Percentiles rank a stretch among this genome's conserved stretches.
These are phyloP conservation scores for Erpetoichthys calabaricus DNA, from an alignment of 2,797 vertebrate species.

Conservation along the genomic window DNA sequence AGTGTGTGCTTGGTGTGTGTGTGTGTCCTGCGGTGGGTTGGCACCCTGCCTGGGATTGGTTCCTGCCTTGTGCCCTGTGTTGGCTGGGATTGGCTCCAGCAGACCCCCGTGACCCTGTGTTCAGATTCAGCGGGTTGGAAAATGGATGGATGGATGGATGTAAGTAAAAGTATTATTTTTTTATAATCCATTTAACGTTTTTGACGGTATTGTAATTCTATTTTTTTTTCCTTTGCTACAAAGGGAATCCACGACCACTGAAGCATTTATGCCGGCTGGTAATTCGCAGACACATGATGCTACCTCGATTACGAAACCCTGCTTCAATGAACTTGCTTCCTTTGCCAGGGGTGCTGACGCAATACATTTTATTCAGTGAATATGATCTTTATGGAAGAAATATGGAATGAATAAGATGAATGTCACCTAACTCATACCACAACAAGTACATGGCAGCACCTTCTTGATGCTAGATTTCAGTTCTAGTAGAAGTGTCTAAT, in stretches of 20 bases:
- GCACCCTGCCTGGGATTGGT: too few relatives aligned
- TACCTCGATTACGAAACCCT: conserved; percentile 39
- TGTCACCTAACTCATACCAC: too few relatives aligned
- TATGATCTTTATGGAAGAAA: conserved; percentile 56
- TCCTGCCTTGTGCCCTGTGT: too few relatives aligned
- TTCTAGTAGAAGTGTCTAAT: too few relatives aligned
- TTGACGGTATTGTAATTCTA: background rate
- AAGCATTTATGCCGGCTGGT: conserved; percentile 64
- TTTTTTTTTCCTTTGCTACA: conserved; percentile 14
- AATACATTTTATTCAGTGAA: conserved; percentile 67
- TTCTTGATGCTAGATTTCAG: too few relatives aligned
- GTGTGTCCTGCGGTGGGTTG: too few relatives aligned
- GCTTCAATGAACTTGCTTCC: conserved; percentile 40
- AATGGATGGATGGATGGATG: too few relatives aligned
- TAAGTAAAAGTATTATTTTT: background rate
- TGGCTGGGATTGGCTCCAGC: too few relatives aligned
- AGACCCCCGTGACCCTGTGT: too few relatives aligned
- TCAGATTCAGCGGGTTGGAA: too few relatives aligned
- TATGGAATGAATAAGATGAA: conserved; percentile 17
- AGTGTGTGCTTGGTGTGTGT: too few relatives aligned
- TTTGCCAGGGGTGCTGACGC: conserved; percentile 53
- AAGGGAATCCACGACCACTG: conserved; percentile 64
- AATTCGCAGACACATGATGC: conserved; percentile 57
- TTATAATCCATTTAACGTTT: conserved; percentile 3
- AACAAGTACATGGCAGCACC: too few relatives aligned